A percentile compares a stretch with the other conserved stretches of the same genome.
Evolutionary conservation across 2,888 invertebrate genomes (phyloP).

Genomic region (Drosophila niveifrons): DNA sequence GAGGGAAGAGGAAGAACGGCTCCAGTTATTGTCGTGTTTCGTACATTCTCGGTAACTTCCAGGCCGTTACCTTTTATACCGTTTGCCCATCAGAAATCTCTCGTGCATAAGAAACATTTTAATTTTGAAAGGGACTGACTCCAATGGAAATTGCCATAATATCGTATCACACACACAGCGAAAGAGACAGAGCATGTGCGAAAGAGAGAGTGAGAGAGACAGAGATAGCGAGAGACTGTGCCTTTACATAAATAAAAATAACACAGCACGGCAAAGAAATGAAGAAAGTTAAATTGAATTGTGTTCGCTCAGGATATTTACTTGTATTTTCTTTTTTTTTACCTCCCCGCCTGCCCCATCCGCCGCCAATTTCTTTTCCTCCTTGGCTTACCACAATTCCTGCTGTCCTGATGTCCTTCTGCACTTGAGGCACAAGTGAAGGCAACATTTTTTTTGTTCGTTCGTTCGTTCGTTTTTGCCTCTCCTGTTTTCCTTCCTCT

Average conservation of each 20-base stretch:
- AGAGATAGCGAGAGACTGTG: conserved; percentile 30
- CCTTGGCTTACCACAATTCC: conserved; percentile 56
- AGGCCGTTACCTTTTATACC: conserved; percentile 78
- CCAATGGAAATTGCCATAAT: conserved; percentile 78
- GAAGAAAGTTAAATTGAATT: conserved; percentile 81
- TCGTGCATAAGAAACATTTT: conserved; percentile 83
- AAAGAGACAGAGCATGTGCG: not conserved
- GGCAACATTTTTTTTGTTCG: conserved; percentile 65
- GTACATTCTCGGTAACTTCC: conserved; percentile 70
- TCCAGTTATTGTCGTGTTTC: conserved; percentile 55
- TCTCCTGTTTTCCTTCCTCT: conserved; percentile 10
- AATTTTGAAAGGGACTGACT: conserved; percentile 78
- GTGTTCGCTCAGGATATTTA: conserved; percentile 76
- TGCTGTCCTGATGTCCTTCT: conserved; percentile 46
- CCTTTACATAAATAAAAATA: conserved; percentile 77
- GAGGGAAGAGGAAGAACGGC: not conserved
- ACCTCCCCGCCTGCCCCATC: not conserved
- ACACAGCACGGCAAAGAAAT: conserved; percentile 71
- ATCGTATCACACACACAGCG: conserved; percentile 57
- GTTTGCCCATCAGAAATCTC: conserved; percentile 73
- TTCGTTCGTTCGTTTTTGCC: conserved; percentile 8
- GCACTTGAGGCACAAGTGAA: conserved; percentile 68
- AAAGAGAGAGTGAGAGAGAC: not conserved
- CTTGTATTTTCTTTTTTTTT: conserved; percentile 46
- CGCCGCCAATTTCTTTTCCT: conserved; percentile 5